Percentiles rank a stretch among this genome's conserved stretches.
phyloP scores from a whole-genome alignment of 1,140 invertebrate genomes.

The Eriocheir sinensis region DNA sequence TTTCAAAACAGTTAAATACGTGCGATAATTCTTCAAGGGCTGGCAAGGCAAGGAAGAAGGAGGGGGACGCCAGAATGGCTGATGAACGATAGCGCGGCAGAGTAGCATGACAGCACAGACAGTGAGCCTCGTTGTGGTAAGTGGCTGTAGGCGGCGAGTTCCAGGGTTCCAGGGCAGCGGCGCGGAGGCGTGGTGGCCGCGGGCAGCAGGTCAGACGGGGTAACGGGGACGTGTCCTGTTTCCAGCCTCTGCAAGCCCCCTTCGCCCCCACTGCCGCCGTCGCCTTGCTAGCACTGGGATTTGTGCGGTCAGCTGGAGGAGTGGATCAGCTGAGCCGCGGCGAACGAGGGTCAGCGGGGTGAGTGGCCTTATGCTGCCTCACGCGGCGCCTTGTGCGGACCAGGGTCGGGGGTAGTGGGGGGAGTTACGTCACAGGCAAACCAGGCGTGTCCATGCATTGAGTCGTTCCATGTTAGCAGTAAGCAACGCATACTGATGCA shows the following conservation, averaged over 20 bases:
- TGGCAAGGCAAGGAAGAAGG: no score
- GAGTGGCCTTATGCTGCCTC: neutral
- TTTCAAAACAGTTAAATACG: no score
- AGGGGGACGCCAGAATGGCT: no score
- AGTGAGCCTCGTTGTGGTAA: neutral
- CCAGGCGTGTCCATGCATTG: no score
- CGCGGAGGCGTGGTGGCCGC: constrained; percentile 16
- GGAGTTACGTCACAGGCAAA: no score
- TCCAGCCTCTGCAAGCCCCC: neutral
- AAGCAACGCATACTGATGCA: no score
- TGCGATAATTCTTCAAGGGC: no score
- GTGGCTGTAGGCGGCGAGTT: neutral
- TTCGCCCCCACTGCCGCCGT: neutral
- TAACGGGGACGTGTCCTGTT: constrained; percentile 11
- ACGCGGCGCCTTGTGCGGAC: neutral
- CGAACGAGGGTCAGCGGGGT: neutral
- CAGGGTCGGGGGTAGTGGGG: no score
- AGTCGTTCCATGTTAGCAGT: no score
- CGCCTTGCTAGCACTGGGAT: neutral
- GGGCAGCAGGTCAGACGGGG: neutral
- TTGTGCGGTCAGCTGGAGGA: neutral
- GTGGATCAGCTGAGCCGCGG: neutral
- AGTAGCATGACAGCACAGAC: neutral
- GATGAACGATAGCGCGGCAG: no score
- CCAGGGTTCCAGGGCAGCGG: neutral